A percentile compares a stretch with the other conserved stretches of the same genome.
phyloP scores from a whole-genome alignment of 2,888 invertebrate species.

The Galeopsomyia nigrocyanea region DNA sequence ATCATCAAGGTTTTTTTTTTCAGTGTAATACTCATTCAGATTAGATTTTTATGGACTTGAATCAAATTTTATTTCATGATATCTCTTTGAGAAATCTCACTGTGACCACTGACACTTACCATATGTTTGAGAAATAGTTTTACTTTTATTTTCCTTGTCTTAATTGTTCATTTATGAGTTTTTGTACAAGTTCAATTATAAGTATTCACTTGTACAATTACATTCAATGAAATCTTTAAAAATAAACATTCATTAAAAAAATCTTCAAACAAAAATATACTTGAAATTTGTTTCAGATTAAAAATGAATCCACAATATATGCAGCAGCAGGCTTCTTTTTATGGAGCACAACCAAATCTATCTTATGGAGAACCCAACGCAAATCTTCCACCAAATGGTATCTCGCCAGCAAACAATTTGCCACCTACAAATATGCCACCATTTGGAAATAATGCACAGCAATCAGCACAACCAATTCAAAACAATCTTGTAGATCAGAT shows the following conservation, averaged over 20 bases:
- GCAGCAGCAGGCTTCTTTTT: slow-evolving; percentile 56
- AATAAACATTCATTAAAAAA: slow-evolving; percentile 7
- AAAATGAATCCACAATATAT: slow-evolving; percentile 72
- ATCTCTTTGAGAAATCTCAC: no score
- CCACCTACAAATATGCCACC: slow-evolving; percentile 1
- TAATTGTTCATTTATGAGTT: no score
- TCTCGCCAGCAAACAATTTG: slow-evolving; percentile 33
- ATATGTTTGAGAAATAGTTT: no score
- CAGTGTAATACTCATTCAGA: no score
- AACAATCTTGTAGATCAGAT: slow-evolving; percentile 60
- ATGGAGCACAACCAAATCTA: slow-evolving; percentile 51
- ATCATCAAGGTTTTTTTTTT: no score
- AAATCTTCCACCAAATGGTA: slow-evolving; percentile 55
- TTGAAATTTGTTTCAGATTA: slow-evolving; percentile 14
- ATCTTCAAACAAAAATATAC: no score
- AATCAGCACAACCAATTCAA: slow-evolving; percentile 52
- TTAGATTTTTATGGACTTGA: no score
- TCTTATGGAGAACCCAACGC: slow-evolving; percentile 56
- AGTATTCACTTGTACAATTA: no score
- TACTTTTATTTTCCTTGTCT: no score
- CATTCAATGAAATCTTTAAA: not conserved
- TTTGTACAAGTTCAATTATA: no score
- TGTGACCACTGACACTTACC: no score
- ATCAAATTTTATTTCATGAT: no score
- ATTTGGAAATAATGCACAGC: slow-evolving; percentile 38